Evolutionary conservation across 2,797 vertebrate genomes (phyloP).

Genomic region (Meda fulgida): DNA sequence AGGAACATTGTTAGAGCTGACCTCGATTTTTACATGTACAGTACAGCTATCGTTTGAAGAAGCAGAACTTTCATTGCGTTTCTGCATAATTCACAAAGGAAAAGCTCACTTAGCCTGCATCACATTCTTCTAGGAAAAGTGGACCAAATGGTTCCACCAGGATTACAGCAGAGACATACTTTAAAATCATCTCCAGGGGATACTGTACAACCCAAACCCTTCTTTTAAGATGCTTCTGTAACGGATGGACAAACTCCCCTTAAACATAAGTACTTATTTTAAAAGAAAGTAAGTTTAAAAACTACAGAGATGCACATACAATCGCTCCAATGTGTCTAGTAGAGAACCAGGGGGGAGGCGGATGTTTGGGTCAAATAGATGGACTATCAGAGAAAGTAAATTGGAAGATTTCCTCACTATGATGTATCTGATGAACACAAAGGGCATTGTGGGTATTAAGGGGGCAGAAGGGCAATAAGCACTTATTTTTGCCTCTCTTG

Average conservation of each 20-base stretch:
- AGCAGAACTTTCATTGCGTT: not conserved
- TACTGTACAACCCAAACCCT: not conserved
- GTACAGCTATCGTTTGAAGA: not conserved
- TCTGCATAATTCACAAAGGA: constrained; percentile 29
- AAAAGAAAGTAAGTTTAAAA: not conserved
- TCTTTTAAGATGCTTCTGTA: not conserved
- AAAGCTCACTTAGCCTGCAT: constrained; percentile 31
- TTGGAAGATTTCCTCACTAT: not conserved
- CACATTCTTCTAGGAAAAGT: constrained; percentile 18
- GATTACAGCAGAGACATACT: constrained; percentile 12
- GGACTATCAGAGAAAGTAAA: not conserved
- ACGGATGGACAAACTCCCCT: not conserved
- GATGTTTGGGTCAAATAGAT: not conserved
- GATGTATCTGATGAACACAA: constrained; percentile 29
- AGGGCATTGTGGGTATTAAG: constrained; percentile 34
- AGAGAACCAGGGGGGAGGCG: not conserved
- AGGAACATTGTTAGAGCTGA: constrained; percentile 10
- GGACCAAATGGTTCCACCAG: constrained; percentile 14
- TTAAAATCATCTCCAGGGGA: constrained; percentile 1
- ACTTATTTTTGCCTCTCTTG: constrained; percentile 23
- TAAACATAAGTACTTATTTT: not conserved
- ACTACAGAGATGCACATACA: not conserved
- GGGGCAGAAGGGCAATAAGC: constrained; percentile 36
- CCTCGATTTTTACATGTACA: constrained; percentile 32
- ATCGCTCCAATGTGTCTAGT: not conserved